Conservation (phyloP, 1,140 invertebrate species). For the Drosophila sp. region DNA sequence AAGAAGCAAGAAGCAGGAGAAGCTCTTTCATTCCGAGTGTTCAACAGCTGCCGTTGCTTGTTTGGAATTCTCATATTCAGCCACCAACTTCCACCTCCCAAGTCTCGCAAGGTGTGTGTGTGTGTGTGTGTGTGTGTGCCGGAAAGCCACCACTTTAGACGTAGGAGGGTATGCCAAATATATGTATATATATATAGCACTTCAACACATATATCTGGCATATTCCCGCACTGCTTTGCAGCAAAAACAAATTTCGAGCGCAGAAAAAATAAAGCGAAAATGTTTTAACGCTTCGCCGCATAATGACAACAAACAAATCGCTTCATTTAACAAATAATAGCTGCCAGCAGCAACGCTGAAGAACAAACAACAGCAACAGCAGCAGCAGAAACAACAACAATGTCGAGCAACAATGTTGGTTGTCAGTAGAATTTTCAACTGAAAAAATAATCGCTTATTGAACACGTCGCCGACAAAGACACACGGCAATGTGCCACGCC, state of each 20-base stretch:
- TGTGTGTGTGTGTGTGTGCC: slow-evolving; percentile 39
- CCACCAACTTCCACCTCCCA: slow-evolving; percentile 23
- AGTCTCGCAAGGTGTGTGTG: slow-evolving; percentile 31
- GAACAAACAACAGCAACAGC: slow-evolving; percentile 52
- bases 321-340: slow-evolving; percentile 84
- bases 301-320: slow-evolving; percentile 82
- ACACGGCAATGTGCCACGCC: slow-evolving; percentile 50
- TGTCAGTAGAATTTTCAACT: slow-evolving; percentile 64
- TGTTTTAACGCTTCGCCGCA: slow-evolving; percentile 78
- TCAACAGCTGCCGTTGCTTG: slow-evolving; percentile 65
- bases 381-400: slow-evolving; percentile 38
- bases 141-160: slow-evolving; percentile 65
- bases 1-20: background rate
- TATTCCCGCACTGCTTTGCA: slow-evolving; percentile 1
- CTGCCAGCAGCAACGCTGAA: slow-evolving; percentile 62
- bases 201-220: background rate
- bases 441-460: slow-evolving; percentile 83
- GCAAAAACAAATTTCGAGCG: slow-evolving; percentile 75
- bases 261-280: slow-evolving; percentile 83
- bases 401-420: slow-evolving; percentile 12
- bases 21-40: slow-evolving; percentile 1
- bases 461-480: slow-evolving; percentile 55
- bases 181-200: slow-evolving; percentile 20
- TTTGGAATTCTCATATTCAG: slow-evolving; percentile 75
- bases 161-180: slow-evolving; percentile 5